Evolutionary conservation across 2,888 invertebrate species (phyloP).

Genomic region (Pseudococcus longispinus): DNA sequence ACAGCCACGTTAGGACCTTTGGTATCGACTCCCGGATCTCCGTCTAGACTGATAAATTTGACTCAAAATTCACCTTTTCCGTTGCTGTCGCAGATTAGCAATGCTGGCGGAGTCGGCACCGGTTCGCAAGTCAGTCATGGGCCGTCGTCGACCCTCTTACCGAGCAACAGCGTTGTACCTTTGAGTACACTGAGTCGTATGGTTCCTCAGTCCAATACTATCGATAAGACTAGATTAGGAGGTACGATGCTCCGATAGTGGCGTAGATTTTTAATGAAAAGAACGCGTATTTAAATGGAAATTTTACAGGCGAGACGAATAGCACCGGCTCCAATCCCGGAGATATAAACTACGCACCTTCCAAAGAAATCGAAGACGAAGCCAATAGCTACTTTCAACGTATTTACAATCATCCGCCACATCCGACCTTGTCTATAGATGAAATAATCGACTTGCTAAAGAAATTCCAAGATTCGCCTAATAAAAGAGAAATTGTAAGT

Average conservation of each 20-base stretch:
- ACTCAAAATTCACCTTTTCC: conserved; percentile 70
- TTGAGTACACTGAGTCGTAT: conserved; percentile 30
- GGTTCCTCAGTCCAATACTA: conserved; percentile 53
- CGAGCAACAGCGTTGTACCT: conserved; percentile 11
- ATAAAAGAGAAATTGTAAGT: conserved; percentile 77
- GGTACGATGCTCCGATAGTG: not conserved
- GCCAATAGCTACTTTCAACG: conserved; percentile 98
- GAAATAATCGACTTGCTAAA: conserved; percentile 96
- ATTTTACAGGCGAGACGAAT: conserved; percentile 7
- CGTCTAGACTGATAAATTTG: conserved; percentile 77
- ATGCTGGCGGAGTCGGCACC: conserved; percentile 54
- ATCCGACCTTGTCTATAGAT: conserved; percentile 90
- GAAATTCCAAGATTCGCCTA: conserved; percentile 90
- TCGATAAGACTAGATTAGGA: conserved; percentile 60
- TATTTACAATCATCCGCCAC: conserved; percentile 97
- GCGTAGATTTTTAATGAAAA: not conserved
- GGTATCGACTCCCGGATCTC: conserved; percentile 79
- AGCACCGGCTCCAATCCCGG: conserved; percentile 5
- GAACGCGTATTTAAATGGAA: too few relatives aligned
- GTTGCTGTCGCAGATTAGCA: conserved; percentile 69
- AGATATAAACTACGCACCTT: conserved; percentile 67
- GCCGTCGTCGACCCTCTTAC: conserved; percentile 58
- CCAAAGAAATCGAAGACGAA: conserved; percentile 98
- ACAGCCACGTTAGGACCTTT: conserved; percentile 69
- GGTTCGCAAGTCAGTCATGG: conserved; percentile 60